These are phyloP conservation scores for Pangasius sanitwongsei DNA, from an alignment of 2,797 vertebrate species.

Conservation along the genomic window DNA sequence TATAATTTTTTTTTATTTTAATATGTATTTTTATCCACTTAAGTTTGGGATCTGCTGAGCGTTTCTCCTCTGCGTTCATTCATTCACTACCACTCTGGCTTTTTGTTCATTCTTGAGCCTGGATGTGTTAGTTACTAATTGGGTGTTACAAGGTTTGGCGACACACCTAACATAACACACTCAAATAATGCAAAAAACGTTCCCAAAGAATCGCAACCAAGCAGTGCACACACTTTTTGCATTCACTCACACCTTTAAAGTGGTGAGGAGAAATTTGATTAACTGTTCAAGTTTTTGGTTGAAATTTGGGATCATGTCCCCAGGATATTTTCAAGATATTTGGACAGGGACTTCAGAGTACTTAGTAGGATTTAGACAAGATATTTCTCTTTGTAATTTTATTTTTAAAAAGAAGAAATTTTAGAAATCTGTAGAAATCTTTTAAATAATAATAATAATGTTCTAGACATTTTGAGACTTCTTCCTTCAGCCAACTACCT, in stretches of 20 bases:
- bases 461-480: too few species aligned
- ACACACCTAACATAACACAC: neutral
- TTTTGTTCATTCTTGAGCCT: neutral
- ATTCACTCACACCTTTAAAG: neutral
- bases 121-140: neutral
- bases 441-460: neutral
- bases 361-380: neutral
- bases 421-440: neutral
- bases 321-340: neutral
- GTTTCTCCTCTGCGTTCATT: neutral
- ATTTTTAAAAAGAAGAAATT: neutral
- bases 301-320: neutral
- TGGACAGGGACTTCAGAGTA: neutral
- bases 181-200: neutral
- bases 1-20: neutral
- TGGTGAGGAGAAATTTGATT: neutral
- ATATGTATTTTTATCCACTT: neutral
- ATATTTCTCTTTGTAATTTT: neutral
- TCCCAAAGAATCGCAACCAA: neutral
- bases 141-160: neutral
- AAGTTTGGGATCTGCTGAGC: neutral
- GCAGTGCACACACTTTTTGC: neutral
- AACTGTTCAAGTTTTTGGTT: neutral
- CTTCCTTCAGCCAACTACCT: too few species aligned
- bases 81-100: neutral